These are phyloP conservation scores for Lepidurus packardi DNA, from an alignment of 1,140 invertebrate genomes.

Conservation along the genomic window DNA sequence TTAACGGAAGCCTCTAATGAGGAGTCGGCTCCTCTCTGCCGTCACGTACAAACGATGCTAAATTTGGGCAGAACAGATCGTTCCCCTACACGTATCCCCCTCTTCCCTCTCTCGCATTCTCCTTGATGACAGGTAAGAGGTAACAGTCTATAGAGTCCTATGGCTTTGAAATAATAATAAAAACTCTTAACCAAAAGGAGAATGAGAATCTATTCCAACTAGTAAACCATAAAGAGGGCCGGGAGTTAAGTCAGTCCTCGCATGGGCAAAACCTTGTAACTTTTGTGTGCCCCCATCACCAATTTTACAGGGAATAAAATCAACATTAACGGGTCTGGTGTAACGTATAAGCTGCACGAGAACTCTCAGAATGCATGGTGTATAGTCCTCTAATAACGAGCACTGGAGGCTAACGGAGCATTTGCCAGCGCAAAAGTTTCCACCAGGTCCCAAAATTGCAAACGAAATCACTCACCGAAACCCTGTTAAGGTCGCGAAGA, in stretches of 20 bases:
- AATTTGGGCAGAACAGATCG: background rate
- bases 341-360: background rate
- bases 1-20: slow-evolving; percentile 9
- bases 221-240: too few relatives aligned
- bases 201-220: too few relatives aligned
- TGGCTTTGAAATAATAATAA: too few relatives aligned
- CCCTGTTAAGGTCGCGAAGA: background rate
- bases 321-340: background rate
- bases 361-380: too few relatives aligned
- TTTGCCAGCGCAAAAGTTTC: background rate
- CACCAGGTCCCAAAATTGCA: background rate
- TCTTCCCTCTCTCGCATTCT: background rate
- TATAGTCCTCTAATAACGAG: background rate
- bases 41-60: background rate
- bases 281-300: background rate
- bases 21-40: slow-evolving; percentile 12
- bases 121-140: too few relatives aligned
- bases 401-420: background rate
- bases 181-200: too few relatives aligned
- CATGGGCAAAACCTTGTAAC: too few relatives aligned
- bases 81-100: background rate
- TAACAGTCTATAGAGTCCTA: too few relatives aligned
- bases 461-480: background rate
- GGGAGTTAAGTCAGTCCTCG: too few relatives aligned
- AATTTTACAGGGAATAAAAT: background rate